Evolutionary conservation across 2,888 invertebrate genomes (phyloP), one percentile per base, ranked within the genome.

Genomic region (Capitulum mitella): DNA sequence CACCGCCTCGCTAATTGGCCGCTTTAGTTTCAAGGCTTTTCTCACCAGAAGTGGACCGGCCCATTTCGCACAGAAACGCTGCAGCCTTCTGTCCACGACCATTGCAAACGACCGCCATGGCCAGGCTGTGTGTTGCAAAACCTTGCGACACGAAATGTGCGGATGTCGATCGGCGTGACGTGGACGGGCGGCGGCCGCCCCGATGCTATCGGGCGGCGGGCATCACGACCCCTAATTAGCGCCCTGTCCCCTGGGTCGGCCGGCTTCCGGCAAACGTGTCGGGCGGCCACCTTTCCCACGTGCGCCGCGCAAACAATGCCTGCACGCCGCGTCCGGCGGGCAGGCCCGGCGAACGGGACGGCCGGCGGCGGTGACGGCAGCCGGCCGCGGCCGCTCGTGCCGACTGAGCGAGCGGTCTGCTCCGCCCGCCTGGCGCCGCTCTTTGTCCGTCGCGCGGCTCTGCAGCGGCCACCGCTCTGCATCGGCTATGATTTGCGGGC

Each of bases 21-120:
- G 70, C 70, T 70, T 40, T 26, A n/a, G 70, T 40, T 70, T 40
- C 70, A 70, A 70, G 70, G 70, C 70, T 70, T 70, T 70, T 70
- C 70, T 40, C 70, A 70, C 37, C 70, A 40, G 70, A 70, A 70
- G 22, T 29, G 40, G 37, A 70, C 19, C 70, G 70, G 29, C 34
- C 40, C 26, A 40, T 26, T 70, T 70, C 70, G 70, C 70, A 70
- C 70, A 16, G 70, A 22, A 29, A 29, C 34, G 19, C 29, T 16
- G 70, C 70, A 26, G 70, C 70, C 70, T 3, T 1, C 40, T 40
- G 70, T 40, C 40, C 26, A 26, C 40, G 40, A 19, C 29, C 70
- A 29, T 70, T 14, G 26, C 58, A 29, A 58, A 14, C 70, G 70
- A 19, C 64, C 40, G 10, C 29, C 58, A 58, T n/a, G 58, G 58